Conservation (phyloP, 2,113 vertebrate genomes). For the Haliaeetus leucogaster region DNA sequence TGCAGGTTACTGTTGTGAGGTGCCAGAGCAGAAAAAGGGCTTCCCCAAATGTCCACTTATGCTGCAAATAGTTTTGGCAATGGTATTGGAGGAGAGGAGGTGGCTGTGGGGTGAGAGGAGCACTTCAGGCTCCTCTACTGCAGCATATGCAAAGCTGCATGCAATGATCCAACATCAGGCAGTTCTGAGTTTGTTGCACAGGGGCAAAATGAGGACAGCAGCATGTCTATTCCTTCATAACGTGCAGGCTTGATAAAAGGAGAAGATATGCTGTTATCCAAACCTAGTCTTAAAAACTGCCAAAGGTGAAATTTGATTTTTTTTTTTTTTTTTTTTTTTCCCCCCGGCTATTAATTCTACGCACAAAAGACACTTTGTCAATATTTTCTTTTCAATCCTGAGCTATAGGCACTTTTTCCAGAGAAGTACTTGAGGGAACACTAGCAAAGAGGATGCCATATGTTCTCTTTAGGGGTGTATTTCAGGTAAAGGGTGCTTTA, state of each 20-base stretch:
- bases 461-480: background rate
- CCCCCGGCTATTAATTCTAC: background rate
- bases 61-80: background rate
- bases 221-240: background rate
- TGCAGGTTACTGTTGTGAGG: background rate
- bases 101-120: too few relatives aligned
- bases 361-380: background rate
- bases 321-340: background rate
- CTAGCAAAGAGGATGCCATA: background rate
- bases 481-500: background rate
- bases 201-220: accelerated
- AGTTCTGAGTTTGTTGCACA: background rate
- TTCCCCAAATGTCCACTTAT: accelerated
- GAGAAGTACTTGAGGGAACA: background rate
- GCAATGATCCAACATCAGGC: too few relatives aligned
- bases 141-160: background rate
- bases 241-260: background rate
- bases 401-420: background rate
- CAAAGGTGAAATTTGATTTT: background rate
- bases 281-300: background rate
- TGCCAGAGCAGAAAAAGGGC: background rate
- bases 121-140: background rate
- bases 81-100: too few relatives aligned
- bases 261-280: background rate
- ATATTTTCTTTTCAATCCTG: background rate